These are phyloP conservation scores for Diachasma alloeum DNA, from an alignment of 1,140 invertebrate species.

Conservation along the genomic window DNA sequence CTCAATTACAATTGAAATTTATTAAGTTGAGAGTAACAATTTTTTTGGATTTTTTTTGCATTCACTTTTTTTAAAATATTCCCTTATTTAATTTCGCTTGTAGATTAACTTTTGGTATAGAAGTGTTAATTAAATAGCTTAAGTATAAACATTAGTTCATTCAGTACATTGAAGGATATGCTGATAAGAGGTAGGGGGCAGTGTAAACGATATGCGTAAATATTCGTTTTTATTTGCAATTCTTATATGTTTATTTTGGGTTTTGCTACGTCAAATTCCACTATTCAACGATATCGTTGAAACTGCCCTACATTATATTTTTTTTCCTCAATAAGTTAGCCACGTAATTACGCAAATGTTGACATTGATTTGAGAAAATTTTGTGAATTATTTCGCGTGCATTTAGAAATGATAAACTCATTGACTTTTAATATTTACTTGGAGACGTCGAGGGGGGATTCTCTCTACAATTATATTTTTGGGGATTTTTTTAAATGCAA, in stretches of 20 bases:
- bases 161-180: slow-evolving; percentile 59
- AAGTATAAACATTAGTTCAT: slow-evolving; percentile 53
- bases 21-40: slow-evolving; percentile 48
- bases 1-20: slow-evolving; percentile 26
- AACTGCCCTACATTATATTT: slow-evolving; percentile 35
- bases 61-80: not conserved
- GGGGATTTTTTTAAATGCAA: not conserved
- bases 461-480: no score
- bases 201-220: slow-evolving; percentile 46
- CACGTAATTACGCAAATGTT: slow-evolving; percentile 41
- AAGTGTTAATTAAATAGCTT: slow-evolving; percentile 48
- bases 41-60: slow-evolving; percentile 28
- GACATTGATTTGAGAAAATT: slow-evolving; percentile 33
- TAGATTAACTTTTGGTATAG: slow-evolving; percentile 48
- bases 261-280: not conserved
- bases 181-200: slow-evolving; percentile 49
- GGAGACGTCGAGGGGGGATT: no score
- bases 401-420: not conserved
- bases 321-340: slow-evolving; percentile 27
- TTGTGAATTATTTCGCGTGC: slow-evolving; percentile 15
- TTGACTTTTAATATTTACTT: not conserved
- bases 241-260: not conserved
- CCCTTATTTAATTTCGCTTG: slow-evolving; percentile 21
- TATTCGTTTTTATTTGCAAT: slow-evolving; percentile 1
- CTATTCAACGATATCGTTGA: slow-evolving; percentile 42